These are phyloP conservation scores for Propsilocerus akamusi DNA, from an alignment of 1,140 invertebrate genomes.

Conservation along the genomic window DNA sequence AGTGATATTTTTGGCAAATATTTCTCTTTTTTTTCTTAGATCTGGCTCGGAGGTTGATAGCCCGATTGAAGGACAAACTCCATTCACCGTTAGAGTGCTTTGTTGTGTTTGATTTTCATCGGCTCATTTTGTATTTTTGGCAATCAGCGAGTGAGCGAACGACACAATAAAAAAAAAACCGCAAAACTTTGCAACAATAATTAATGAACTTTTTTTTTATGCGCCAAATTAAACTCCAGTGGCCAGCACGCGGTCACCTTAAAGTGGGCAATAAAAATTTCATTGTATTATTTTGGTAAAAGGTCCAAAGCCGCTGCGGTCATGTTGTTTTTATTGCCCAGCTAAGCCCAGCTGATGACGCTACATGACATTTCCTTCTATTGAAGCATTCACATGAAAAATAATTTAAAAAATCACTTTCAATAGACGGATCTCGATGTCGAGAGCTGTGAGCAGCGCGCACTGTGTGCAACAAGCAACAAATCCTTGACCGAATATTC, in stretches of 20 bases:
- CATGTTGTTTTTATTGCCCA: no score
- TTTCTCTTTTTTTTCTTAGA: neutral
- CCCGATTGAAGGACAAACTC: conserved; percentile 1
- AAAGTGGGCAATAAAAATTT: no score
- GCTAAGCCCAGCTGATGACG: conserved; percentile 1
- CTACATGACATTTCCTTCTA: conserved; percentile 3
- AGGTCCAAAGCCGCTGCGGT: no score
- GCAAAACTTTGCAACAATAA: no score
- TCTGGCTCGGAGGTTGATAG: neutral
- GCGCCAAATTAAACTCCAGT: neutral
- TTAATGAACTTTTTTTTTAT: neutral
- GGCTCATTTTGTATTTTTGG: neutral
- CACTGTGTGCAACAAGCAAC: neutral
- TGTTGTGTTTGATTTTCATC: neutral
- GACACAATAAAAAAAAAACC: neutral
- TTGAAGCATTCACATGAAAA: neutral
- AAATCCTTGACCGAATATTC: neutral
- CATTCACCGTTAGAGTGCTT: conserved; percentile 3
- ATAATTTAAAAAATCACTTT: no score
- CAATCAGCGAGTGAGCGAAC: neutral
- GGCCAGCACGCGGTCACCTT: neutral
- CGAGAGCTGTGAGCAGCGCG: no score
- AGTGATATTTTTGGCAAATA: neutral
- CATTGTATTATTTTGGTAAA: no score
- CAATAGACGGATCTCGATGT: neutral